Base-by-base conservation (phyloP, 2,888 invertebrate genomes). In the Lithophane ornitopus region DNA sequence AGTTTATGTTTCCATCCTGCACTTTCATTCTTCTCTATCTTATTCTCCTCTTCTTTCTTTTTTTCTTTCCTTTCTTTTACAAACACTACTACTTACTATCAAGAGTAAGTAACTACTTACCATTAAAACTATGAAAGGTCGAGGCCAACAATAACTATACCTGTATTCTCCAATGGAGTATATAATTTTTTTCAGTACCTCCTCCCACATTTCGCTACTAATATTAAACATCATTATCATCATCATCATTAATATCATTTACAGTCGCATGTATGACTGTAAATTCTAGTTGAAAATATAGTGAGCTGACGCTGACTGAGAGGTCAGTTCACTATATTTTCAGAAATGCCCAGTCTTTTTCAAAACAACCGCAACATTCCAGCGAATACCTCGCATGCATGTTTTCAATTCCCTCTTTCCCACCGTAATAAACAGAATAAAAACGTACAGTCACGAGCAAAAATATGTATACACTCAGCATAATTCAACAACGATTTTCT, bases 361-460 rank as follows among this genome's bases (percentile, higher is more conserved):
- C n/a, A 46, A 16, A 46, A 44, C 1, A n/a, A 14, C 56, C 3
- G 0, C 26, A 44, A 52, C 7, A 19, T 66, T 66, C 59, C 19
- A 79, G 67, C 11, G 52, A 67, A 67, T 26, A 46, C 3, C 7
- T 49, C 12, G 0, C 26, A 41, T 4, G 1, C 26, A 54, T 44
- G 28, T 22, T 65, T 71, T 59, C 41, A 41, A 58, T 63, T 65
- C 34, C 44, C 34, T 1, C 19, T 65, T 44, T 58, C 7, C 12
- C n/a, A 9, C 63, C 34, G 41, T 49, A 74, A 79, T 82, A 82
- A 78, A 68, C 54, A 6, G 61, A 54, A 59, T 54, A 70, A n/a
- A 49, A 14, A 49, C 39, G 34, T 62, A 52, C 16, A n/a, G n/a
- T n/a, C n/a, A n/a, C n/a, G n/a, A n/a, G n/a, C n/a, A n/a, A n/a